A percentile compares a stretch with the other conserved stretches of the same genome.
These are phyloP conservation scores for Charina bottae DNA, from an alignment of 2,113 vertebrate genomes.

Conservation along the genomic window DNA sequence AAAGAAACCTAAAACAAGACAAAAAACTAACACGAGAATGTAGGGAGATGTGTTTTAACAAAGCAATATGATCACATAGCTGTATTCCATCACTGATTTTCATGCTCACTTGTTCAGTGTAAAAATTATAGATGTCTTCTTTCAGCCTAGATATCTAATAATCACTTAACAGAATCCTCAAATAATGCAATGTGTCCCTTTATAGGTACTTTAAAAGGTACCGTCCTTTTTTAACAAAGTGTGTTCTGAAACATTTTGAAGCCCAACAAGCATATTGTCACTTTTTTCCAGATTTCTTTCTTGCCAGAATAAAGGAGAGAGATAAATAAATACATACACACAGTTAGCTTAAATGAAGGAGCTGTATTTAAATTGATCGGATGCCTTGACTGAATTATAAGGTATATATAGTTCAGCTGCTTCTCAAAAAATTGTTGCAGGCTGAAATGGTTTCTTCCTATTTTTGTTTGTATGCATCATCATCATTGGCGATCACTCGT, in stretches of 20 bases:
- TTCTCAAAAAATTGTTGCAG: background rate
- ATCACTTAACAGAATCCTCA: background rate
- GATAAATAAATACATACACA: background rate
- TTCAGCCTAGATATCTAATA: background rate
- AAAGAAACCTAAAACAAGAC: background rate
- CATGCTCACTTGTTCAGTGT: background rate
- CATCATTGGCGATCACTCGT: no score
- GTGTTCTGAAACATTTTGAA: background rate
- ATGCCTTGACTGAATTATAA: background rate
- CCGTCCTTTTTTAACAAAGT: background rate
- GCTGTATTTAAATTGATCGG: background rate
- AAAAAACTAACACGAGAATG: background rate
- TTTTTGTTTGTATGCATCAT: background rate
- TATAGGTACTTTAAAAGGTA: no score
- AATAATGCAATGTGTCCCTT: background rate
- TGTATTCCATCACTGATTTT: background rate
- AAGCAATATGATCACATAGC: background rate
- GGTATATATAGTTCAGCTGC: background rate
- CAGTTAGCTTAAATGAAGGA: background rate
- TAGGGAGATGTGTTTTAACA: background rate
- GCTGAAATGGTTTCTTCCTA: background rate
- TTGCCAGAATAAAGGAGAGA: background rate
- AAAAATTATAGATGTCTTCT: background rate
- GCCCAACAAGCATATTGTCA: background rate
- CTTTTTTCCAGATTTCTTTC: background rate